These are phyloP conservation scores for Pampus argenteus DNA, from an alignment of 2,797 vertebrate genomes.

Conservation along the genomic window DNA sequence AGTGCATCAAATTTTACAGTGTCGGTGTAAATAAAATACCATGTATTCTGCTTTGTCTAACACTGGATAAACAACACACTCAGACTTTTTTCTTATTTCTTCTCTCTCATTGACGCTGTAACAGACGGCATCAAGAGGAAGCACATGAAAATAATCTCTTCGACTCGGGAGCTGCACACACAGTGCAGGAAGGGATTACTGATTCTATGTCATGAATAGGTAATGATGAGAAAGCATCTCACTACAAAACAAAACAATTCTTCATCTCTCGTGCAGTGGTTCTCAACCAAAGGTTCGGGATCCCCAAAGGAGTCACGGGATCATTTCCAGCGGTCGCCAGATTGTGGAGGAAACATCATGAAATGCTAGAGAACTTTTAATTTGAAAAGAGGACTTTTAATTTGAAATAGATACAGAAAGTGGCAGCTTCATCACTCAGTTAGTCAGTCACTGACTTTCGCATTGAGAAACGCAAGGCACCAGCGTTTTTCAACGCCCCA, in stretches of 20 bases:
- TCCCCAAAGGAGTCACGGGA: no score
- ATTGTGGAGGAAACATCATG: no score
- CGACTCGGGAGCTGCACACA: slow-evolving; percentile 45
- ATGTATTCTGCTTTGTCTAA: slow-evolving; percentile 34
- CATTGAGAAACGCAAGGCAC: no score
- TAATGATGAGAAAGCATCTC: slow-evolving; percentile 49
- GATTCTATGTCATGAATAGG: slow-evolving; percentile 68
- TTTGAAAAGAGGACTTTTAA: no score
- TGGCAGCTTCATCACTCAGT: no score
- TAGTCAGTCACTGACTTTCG: no score
- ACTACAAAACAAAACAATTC: slow-evolving; percentile 43
- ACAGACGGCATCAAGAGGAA: slow-evolving; percentile 48
- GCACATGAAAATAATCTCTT: slow-evolving; percentile 64
- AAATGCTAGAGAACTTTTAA: no score
- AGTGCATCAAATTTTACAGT: slow-evolving; percentile 17
- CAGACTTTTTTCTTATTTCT: slow-evolving; percentile 41
- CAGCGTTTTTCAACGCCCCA: no score
- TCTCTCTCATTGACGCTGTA: slow-evolving; percentile 46
- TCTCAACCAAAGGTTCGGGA: no score
- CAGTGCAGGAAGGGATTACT: slow-evolving; percentile 43
- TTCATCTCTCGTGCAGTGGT: no score
- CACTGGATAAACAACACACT: slow-evolving; percentile 37
- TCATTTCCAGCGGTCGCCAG: no score
- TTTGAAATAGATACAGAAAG: no score
- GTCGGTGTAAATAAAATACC: slow-evolving; percentile 33